A percentile compares a stretch with the other conserved stretches of the same genome.
These are phyloP conservation scores for Aegypius monachus DNA, from an alignment of 2,113 vertebrate species.

Conservation along the genomic window DNA sequence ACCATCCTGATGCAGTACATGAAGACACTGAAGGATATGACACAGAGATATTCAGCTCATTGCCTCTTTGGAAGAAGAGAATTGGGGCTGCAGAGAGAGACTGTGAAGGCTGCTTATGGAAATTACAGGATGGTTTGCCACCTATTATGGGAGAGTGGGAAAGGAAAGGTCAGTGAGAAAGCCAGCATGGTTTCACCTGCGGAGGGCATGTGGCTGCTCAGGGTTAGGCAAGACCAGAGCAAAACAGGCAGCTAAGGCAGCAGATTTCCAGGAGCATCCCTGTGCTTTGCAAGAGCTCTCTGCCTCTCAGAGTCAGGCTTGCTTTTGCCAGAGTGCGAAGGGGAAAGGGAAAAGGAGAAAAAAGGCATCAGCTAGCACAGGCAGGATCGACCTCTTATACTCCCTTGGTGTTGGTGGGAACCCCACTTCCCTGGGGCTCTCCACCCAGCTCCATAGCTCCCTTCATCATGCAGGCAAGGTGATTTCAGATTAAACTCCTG, in stretches of 20 bases:
- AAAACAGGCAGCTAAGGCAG: neutral
- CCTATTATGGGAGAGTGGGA: neutral
- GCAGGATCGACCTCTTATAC: neutral
- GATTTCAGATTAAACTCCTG: neutral
- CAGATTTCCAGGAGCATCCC: neutral
- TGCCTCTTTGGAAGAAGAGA: neutral
- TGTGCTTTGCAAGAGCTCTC: neutral
- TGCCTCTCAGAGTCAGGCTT: neutral
- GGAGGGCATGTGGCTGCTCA: neutral
- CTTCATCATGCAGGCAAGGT: neutral
- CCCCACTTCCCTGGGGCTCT: neutral
- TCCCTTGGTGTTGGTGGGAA: neutral
- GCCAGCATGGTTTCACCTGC: neutral
- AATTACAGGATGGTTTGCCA: neutral
- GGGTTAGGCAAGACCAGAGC: neutral
- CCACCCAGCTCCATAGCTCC: neutral
- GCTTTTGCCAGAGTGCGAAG: accelerated
- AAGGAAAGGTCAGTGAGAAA: neutral
- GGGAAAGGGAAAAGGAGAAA: neutral
- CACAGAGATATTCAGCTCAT: neutral
- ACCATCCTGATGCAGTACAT: neutral
- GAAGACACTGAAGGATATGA: neutral
- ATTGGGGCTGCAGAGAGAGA: neutral
- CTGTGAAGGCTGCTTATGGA: neutral
- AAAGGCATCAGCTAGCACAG: accelerated